These are phyloP conservation scores for Microctenopoma stevenorrisi DNA, from an alignment of 2,797 vertebrate species.

Conservation along the genomic window DNA sequence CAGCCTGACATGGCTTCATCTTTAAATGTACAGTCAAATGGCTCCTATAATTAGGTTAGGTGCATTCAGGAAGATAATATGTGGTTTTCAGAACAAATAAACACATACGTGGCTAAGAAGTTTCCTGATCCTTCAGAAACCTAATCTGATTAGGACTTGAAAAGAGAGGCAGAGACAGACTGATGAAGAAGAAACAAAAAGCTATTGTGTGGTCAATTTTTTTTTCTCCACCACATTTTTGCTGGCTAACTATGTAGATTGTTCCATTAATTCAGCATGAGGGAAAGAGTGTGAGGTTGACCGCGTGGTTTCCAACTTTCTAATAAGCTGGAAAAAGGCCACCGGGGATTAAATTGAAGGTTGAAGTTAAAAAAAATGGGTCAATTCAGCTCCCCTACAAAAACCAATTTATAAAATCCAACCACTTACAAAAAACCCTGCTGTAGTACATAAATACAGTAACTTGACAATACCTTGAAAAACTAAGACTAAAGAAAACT, in stretches of 20 bases:
- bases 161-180: slow-evolving; percentile 41
- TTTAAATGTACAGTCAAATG: slow-evolving; percentile 37
- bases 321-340: slow-evolving; percentile 75
- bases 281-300: slow-evolving; percentile 60
- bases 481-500: neutral
- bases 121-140: slow-evolving; percentile 44
- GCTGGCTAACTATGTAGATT: slow-evolving; percentile 66
- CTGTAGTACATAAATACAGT: neutral
- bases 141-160: slow-evolving; percentile 37
- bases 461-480: neutral
- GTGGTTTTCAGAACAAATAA: slow-evolving; percentile 31
- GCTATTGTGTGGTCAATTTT: slow-evolving; percentile 63
- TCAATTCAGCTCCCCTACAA: slow-evolving; percentile 12
- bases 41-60: slow-evolving; percentile 10
- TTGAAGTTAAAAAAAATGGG: slow-evolving; percentile 39
- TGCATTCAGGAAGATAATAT: slow-evolving; percentile 3
- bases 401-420: slow-evolving; percentile 32
- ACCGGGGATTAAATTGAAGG: slow-evolving; percentile 35
- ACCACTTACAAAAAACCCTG: slow-evolving; percentile 13
- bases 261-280: slow-evolving; percentile 72
- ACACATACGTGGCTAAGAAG: slow-evolving; percentile 8
- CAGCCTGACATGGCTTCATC: slow-evolving; percentile 20
- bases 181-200: slow-evolving; percentile 66
- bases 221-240: slow-evolving; percentile 29
- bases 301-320: slow-evolving; percentile 66